Conservation (phyloP, 2,797 vertebrate species). For the Benthosema pterotum region DNA sequence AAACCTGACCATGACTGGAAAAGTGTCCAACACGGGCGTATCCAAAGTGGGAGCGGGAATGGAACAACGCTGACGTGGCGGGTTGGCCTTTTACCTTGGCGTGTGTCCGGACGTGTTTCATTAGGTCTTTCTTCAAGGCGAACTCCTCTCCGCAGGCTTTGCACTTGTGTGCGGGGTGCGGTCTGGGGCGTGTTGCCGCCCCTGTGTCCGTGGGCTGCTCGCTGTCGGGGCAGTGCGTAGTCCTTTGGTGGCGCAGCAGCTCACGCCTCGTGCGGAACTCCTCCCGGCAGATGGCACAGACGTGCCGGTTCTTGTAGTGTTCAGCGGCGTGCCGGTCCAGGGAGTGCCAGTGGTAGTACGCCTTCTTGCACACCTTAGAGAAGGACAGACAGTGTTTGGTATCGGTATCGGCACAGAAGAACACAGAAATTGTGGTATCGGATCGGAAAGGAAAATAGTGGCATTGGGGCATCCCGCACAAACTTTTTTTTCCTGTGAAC, state of each 20-base stretch:
- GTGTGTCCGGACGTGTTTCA: conserved; percentile 53
- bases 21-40: too few species aligned
- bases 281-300: conserved; percentile 44
- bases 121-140: conserved; percentile 29
- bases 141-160: conserved; percentile 52
- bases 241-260: conserved; percentile 41
- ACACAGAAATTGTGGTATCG: too few species aligned
- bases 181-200: not conserved
- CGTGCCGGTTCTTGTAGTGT: not conserved
- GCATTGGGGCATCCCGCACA: too few species aligned
- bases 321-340: conserved; percentile 57
- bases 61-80: too few species aligned
- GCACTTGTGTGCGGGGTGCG: conserved; percentile 29
- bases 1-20: too few species aligned
- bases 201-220: conserved; percentile 5
- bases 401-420: too few species aligned
- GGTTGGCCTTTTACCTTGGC: conserved; percentile 35
- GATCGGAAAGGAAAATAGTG: too few species aligned
- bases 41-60: too few species aligned
- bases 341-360: conserved; percentile 54
- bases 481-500: too few species aligned
- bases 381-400: too few species aligned
- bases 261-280: conserved; percentile 23
- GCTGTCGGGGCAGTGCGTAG: not conserved
- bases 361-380: conserved; percentile 39